These are phyloP conservation scores for Temnothorax ravouxi DNA, from an alignment of 2,888 invertebrate genomes.

Conservation along the genomic window DNA sequence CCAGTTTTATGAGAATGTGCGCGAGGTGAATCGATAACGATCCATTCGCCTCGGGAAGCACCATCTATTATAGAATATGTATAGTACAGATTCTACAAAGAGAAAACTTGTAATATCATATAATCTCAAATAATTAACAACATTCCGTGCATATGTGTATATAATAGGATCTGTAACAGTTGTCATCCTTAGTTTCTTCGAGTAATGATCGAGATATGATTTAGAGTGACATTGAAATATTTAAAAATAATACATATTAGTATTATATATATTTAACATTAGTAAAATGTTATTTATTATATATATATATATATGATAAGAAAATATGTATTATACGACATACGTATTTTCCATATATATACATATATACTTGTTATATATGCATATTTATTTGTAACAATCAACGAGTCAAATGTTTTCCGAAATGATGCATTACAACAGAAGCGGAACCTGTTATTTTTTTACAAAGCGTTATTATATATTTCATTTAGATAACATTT, in stretches of 20 bases:
- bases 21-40: constrained; percentile 23
- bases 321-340: constrained; percentile 10
- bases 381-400: constrained; percentile 37
- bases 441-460: constrained; percentile 28
- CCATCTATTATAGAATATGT: constrained; percentile 41
- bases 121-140: constrained; percentile 43
- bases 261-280: constrained; percentile 23
- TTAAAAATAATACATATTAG: neutral
- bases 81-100: neutral
- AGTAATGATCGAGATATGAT: neutral
- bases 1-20: constrained; percentile 61
- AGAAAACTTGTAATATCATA: constrained; percentile 46
- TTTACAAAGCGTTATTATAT: constrained; percentile 29
- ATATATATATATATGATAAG: neutral
- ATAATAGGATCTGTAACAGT: constrained; percentile 29
- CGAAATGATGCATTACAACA: constrained; percentile 15
- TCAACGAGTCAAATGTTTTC: constrained; percentile 24
- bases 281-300: constrained; percentile 32
- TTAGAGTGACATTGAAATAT: constrained; percentile 17
- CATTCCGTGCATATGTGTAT: constrained; percentile 39
- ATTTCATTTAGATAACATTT: constrained; percentile 20
- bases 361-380: constrained; percentile 6
- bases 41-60: neutral
- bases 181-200: constrained; percentile 13
- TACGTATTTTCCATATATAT: constrained; percentile 3